These are phyloP conservation scores for Myrmophylax atrothorax DNA, from an alignment of 2,113 vertebrate genomes.

Conservation along the genomic window DNA sequence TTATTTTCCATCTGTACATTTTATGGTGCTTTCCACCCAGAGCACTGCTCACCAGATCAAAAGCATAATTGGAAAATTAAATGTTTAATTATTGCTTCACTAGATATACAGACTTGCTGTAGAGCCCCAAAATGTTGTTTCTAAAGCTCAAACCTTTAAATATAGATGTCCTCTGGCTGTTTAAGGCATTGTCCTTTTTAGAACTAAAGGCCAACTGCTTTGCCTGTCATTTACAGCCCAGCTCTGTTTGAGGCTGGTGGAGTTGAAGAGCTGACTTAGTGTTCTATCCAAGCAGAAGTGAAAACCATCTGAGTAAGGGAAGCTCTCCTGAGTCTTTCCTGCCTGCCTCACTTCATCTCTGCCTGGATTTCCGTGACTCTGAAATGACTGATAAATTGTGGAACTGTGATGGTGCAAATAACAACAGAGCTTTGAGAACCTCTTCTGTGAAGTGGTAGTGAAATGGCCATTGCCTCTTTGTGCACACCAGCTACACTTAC, in stretches of 20 bases:
- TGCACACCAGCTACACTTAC: not conserved
- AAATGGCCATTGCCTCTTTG: not conserved
- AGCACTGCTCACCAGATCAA: not conserved
- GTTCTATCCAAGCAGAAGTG: not conserved
- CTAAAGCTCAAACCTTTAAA: not conserved
- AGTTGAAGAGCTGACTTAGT: not conserved
- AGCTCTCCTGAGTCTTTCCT: not conserved
- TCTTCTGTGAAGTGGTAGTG: not conserved
- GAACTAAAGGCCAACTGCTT: not conserved
- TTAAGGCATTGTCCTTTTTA: not conserved
- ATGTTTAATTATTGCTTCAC: not conserved
- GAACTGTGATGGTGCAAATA: not conserved
- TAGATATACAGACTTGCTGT: not conserved
- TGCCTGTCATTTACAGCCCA: not conserved
- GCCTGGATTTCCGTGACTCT: not conserved
- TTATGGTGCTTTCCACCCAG: not conserved
- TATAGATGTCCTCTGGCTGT: not conserved
- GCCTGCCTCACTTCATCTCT: not conserved
- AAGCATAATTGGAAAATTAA: not conserved
- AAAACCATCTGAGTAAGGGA: not conserved
- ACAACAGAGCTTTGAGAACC: not conserved
- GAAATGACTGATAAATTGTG: not conserved
- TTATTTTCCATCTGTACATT: not conserved
- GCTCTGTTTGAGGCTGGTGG: not conserved
- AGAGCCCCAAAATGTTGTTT: not conserved